Evolutionary conservation across 1,140 invertebrate genomes (phyloP), one percentile per base, ranked within the genome.

Genomic region (Papilio xuthus): DNA sequence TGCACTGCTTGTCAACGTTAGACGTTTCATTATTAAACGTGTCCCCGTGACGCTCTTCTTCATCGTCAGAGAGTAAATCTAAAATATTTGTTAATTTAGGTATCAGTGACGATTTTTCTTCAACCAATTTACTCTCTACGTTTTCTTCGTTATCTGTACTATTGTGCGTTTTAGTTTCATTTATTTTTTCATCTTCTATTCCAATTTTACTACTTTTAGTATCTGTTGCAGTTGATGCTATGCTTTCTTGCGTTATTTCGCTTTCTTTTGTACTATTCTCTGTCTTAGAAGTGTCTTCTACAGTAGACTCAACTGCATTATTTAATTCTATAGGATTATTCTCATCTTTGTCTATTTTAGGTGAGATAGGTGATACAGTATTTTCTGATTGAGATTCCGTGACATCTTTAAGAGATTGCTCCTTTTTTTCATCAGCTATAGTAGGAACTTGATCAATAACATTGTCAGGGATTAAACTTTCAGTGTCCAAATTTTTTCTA

Each of bases 11-110:
- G 42, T 88, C 82, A 37, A 23, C 70, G 47, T 50, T 74, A 32
- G 67, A 0, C 53, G 1, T 75, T 28, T 56, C 28, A 23, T 28
- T n/a, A 23, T 78, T 78, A 20, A 50, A 41, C 60, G 60, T 6
- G 79, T 79, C 67, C 53, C 75, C 42, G 60, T 81, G 70, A 20
- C 81, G 78, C 75, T 90, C 88, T 41, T 90, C 90, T 53, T 92
- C 91, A 42, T 91, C 90, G 83, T 92, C 90, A 41, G 90, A 92
- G 20, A 93, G 85, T 77, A 92, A 91, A 81, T 93, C 85, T 41
- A 93, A 80, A 9, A 86, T 92, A 81, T 93, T 92, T n/a, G 88
- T 88, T 56, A 92, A 79, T 80, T 88, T 92, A 75, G 81, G 87
- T 77, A 89, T 70, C 44, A 83, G 81, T 18, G 84, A 44, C 32